These are phyloP conservation scores for Coronaproctus castanopsis DNA, from an alignment of 2,888 invertebrate species.

Conservation along the genomic window DNA sequence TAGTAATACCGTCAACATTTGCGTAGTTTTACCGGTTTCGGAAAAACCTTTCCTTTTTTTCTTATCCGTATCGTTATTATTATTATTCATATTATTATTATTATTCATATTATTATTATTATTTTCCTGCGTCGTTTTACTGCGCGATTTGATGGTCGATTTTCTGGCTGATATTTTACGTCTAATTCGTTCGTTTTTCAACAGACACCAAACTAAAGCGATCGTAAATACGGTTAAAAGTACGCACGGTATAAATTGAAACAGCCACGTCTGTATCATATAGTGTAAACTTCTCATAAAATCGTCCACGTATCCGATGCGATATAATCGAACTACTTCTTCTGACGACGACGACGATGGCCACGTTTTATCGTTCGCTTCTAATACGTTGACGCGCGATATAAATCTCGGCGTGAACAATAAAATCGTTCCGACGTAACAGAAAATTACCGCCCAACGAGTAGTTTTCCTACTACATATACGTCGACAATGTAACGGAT, in stretches of 20 bases:
- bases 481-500: not conserved
- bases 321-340: not conserved
- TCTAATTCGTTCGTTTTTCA: not conserved
- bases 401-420: not conserved
- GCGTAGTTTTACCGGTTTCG: not conserved
- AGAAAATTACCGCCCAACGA: not conserved
- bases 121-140: too few relatives aligned
- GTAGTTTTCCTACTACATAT: not conserved
- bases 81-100: not conserved
- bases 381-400: not conserved
- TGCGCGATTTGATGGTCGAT: not conserved
- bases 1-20: not conserved
- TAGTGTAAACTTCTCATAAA: not conserved
- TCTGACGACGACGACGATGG: too few relatives aligned
- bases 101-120: not conserved
- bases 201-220: not conserved
- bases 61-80: not conserved
- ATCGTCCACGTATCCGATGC: not conserved
- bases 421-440: not conserved
- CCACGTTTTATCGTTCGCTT: not conserved
- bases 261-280: not conserved
- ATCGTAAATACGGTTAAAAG: not conserved
- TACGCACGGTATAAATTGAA: not conserved
- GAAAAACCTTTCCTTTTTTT: not conserved
- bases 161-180: too few relatives aligned